These are phyloP conservation scores for Phymorhynchus buccinoides DNA, from an alignment of 1,140 invertebrate species.

Conservation along the genomic window DNA sequence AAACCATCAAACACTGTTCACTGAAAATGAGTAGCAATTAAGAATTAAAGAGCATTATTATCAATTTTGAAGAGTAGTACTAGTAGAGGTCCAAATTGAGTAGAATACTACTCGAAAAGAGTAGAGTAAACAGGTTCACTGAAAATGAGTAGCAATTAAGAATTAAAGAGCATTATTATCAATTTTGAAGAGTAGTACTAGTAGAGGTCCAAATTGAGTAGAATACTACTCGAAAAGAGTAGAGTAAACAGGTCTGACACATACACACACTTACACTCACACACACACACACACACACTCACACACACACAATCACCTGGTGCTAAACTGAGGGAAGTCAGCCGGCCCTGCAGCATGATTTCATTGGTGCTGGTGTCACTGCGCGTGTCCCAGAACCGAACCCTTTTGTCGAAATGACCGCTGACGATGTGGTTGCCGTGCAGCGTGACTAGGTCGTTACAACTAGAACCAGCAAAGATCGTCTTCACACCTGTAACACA, in stretches of 20 bases:
- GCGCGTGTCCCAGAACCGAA: slow-evolving; percentile 96
- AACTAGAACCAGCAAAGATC: slow-evolving; percentile 96
- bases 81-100: no score
- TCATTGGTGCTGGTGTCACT: slow-evolving; percentile 80
- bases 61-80: no score
- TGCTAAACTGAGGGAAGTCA: slow-evolving; percentile 94
- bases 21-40: no score
- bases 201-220: no score
- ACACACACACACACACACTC: neutral
- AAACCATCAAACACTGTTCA: no score
- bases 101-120: no score
- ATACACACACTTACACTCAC: neutral
- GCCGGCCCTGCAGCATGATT: slow-evolving; percentile 90
- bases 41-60: no score
- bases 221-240: no score
- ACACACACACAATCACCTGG: slow-evolving; percentile 79
- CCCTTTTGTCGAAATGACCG: slow-evolving; percentile 96
- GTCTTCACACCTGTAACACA: slow-evolving; percentile 86
- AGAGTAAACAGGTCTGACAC: neutral
- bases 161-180: no score
- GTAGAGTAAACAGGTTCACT: no score
- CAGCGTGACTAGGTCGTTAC: slow-evolving; percentile 94
- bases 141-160: no score
- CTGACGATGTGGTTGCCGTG: slow-evolving; percentile 93
- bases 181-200: no score